A percentile compares a stretch with the other conserved stretches of the same genome.
Conservation (phyloP, 2,113 vertebrate species). For the Stegostoma tigrinum region DNA sequence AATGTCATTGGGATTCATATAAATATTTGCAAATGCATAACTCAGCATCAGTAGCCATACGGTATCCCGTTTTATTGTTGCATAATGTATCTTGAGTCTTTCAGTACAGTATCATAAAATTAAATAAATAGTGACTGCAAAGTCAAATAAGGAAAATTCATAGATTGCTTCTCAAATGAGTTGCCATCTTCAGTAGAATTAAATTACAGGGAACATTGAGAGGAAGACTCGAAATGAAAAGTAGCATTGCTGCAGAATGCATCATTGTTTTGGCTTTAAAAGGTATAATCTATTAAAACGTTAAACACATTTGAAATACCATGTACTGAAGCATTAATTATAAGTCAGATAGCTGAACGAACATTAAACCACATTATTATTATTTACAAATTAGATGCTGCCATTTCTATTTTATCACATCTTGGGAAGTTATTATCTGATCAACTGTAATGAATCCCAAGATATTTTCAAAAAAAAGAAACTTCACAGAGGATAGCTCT, state of each 20-base stretch:
- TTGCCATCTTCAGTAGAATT: background rate
- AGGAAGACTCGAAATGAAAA: background rate
- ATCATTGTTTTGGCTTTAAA: background rate
- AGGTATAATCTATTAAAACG: background rate
- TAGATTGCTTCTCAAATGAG: background rate
- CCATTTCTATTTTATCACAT: background rate
- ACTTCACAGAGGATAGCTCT: background rate
- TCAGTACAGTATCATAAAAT: background rate
- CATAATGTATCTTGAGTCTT: background rate
- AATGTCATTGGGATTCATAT: background rate
- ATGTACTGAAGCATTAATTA: background rate
- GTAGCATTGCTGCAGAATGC: background rate
- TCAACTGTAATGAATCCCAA: background rate
- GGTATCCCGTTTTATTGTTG: background rate
- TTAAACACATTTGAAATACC: background rate
- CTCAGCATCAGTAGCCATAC: background rate
- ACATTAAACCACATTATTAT: background rate
- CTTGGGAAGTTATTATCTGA: background rate
- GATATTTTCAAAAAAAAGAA: background rate
- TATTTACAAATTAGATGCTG: background rate
- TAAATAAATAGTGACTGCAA: background rate
- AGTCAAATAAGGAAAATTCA: background rate
- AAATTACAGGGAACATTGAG: background rate
- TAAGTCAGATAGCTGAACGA: background rate
- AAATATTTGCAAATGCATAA: slow-evolving; percentile 8